Percentiles rank a stretch among this genome's conserved stretches.
These are phyloP conservation scores for Clupea harengus DNA, from an alignment of 2,113 vertebrate species.

Conservation along the genomic window DNA sequence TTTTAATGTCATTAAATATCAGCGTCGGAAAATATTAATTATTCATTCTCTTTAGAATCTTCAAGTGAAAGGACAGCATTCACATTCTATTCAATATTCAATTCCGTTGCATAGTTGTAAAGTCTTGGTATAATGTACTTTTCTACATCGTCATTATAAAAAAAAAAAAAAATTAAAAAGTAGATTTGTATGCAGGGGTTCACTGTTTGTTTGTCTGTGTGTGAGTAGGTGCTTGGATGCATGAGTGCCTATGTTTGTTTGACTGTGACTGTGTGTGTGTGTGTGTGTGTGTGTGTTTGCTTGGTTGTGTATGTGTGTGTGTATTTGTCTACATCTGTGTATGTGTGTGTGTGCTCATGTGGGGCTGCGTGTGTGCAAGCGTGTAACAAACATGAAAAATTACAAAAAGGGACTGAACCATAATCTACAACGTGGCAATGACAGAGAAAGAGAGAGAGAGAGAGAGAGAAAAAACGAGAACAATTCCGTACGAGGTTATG, in stretches of 20 bases:
- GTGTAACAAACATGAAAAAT: constrained; percentile 1
- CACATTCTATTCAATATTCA: neutral
- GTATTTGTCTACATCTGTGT: neutral
- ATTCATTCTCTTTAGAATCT: neutral
- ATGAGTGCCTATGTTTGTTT: neutral
- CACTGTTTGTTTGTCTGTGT: neutral
- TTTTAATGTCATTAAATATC: neutral
- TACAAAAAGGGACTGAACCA: neutral
- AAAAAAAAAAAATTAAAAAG: too few species aligned
- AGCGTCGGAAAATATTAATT: neutral
- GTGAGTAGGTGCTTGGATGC: neutral
- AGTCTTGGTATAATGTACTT: neutral
- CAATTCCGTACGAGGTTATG: constrained; percentile 2
- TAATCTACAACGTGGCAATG: neutral
- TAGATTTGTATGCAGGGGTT: neutral
- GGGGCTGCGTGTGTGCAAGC: neutral
- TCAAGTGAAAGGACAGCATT: neutral
- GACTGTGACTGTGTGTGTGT: neutral
- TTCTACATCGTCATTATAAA: neutral
- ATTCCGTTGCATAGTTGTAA: neutral
- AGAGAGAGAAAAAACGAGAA: neutral
- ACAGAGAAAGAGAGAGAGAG: neutral
- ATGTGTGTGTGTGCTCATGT: neutral
- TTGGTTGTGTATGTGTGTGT: neutral
- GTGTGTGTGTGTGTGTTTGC: neutral